Evolutionary conservation across 2,113 vertebrate genomes (phyloP), one percentile per base, ranked within the genome.

Genomic region (Sitta europaea): DNA sequence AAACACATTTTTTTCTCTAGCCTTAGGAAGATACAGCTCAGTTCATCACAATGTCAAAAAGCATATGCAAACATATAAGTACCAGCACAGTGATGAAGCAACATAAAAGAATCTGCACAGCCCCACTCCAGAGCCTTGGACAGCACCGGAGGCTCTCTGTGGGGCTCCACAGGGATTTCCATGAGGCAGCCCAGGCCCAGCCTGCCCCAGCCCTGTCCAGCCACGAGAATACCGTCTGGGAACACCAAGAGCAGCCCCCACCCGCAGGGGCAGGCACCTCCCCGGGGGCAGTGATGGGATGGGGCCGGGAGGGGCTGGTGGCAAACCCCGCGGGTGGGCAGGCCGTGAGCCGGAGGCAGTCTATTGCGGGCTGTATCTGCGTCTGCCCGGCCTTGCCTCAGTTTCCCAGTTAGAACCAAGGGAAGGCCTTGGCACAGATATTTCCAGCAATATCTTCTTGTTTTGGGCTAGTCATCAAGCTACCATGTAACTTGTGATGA

Each of bases 261-360:
- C 7, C 4, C 38, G 1, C 2, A 27, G 36, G 35, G 8, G 0
- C 11, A 22, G 33, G 9, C 20, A 21, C 24, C 5, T 59, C 27
- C 9, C 28, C n/a, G 31, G 36, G 40, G 5, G 23, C 3, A 12
- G 20, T 22, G 9, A 10, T 1, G 3, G 24, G 48, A 20, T 1
- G 4, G 31, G 36, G 16, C 7, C 54, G 40, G n/a, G 21, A 21
- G 0, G 1, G 22, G 19, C 35, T 71, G 43, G 24, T 0, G 0
- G 19, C n/a, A 66, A 12, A 57, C 23, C 13, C 25, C 22, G 12
- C 0, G 4, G 27, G 25, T 2, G 6, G 5, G 21, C 18, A 65
- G 42, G 42, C 21, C 48, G 4, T 0, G 1, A 48, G 23, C 25
- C 58, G 42, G 28, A 36, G 16, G 6, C 5, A 5, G 1, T 2